Evolutionary conservation across 2,113 vertebrate species (phyloP), one percentile per base, ranked within the genome.

Genomic region (Cyprinodon variegatus): DNA sequence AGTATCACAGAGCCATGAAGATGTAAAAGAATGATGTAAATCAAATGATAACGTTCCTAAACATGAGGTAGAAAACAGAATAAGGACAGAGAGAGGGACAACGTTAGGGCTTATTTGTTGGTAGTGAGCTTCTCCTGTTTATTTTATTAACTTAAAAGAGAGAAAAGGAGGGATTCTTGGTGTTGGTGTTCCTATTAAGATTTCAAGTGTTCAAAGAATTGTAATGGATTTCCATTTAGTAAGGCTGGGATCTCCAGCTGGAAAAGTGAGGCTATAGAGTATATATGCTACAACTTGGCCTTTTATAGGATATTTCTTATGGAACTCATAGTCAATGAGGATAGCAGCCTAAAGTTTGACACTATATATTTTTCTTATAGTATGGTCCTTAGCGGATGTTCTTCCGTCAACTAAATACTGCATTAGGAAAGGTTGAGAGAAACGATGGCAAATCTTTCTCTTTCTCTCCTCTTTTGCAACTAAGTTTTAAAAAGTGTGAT

Each of bases 281-380:
- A 53, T 82, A 91, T 92, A 89, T 83, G 87, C 80, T 86, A 79
- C 87, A 90, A 64, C 70, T 70, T 67, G 66, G 67, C 76, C 77
- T 78, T 74, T 69, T 70, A 53, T 22, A 63, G 79, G 77, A 78
- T 40, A 62, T 68, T 68, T 81, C 68, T 76, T 61, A 72, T 84
- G 79, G 66, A 78, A 76, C 13, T 29, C n/a, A 17, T 68, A 13
- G 14, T 79, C 22, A 74, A 61, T 38, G 50, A 61, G 65, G 72
- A 81, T 80, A 22, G 70, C 20, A 74, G 59, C 40, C 29, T 65
- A 14, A 57, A 53, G 5, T 20, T 15, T 53, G 50, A 57, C 48
- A 53, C 17, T 17, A 53, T 53, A 53, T 29, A 29, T 29, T 53
- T n/a, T 17, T 3, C 6, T 57, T 20, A 20, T 57, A 7, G 50